Conservation (phyloP, 2,888 invertebrate species). For the Lycia hirtaria region DNA sequence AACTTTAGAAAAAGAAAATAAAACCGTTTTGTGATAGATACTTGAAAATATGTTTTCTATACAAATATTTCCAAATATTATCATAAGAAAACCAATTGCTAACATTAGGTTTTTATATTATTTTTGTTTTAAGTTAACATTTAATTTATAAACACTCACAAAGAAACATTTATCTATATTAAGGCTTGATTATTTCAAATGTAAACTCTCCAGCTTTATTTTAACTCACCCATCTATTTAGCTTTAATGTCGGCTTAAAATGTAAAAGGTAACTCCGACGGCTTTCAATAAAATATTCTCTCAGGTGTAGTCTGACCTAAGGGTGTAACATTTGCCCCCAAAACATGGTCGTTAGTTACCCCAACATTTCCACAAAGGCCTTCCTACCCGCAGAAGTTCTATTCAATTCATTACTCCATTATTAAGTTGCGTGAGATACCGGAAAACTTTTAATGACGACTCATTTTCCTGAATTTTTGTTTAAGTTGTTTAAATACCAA, state of each 20-base stretch:
- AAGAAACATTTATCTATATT: no score
- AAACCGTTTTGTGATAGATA: no score
- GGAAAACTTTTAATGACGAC: slow-evolving; percentile 46
- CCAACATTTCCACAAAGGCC: slow-evolving; percentile 51
- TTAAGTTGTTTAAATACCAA: not conserved
- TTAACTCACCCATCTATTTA: slow-evolving; percentile 9
- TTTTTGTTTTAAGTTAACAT: no score
- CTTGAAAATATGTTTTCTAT: no score
- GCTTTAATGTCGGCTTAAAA: slow-evolving; percentile 18
- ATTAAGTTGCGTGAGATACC: slow-evolving; percentile 50
- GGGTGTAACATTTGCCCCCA: slow-evolving; percentile 49
- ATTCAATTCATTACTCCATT: slow-evolving; percentile 57
- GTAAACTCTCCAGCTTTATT: slow-evolving; percentile 5
- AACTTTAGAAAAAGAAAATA: no score
- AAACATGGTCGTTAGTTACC: slow-evolving; percentile 56
- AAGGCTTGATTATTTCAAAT: not conserved
- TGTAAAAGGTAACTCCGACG: slow-evolving; percentile 28
- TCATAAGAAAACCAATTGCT: no score
- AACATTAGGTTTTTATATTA: no score
- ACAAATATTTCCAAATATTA: no score
- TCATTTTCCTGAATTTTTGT: slow-evolving; percentile 18
- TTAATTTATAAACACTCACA: no score
- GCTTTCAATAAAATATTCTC: slow-evolving; percentile 43
- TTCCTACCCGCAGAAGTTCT: slow-evolving; percentile 47
- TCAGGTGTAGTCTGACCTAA: slow-evolving; percentile 39